Conservation (phyloP, 53 echinoderm and acorn worm genomes). For the Echinometra lucunter region DNA sequence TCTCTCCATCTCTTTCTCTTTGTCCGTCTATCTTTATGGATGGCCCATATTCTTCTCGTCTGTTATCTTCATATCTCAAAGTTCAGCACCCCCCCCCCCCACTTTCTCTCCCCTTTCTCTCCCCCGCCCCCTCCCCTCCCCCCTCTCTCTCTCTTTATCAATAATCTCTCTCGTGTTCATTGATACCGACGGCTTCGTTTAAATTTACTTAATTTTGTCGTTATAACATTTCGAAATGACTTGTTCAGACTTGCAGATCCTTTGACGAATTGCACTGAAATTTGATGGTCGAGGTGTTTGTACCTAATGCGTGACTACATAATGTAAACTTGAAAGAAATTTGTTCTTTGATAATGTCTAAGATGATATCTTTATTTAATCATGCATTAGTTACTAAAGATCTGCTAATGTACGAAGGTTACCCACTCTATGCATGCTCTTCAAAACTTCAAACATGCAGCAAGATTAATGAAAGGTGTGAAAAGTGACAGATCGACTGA, state of each 20-base stretch:
- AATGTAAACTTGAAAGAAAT: neutral
- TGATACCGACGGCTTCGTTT: neutral
- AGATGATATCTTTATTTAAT: neutral
- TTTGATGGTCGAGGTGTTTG: neutral
- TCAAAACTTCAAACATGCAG: neutral
- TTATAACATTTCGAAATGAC: neutral
- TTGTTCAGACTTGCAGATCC: neutral
- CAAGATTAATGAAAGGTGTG: neutral
- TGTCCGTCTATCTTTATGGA: neutral
- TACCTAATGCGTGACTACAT: neutral
- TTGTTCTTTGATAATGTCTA: too few species aligned
- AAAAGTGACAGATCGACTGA: neutral
- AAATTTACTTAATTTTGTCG: neutral
- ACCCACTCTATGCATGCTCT: neutral
- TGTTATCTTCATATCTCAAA: neutral
- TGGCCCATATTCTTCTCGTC: too few species aligned
- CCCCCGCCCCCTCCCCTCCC: neutral
- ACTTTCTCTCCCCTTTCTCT: neutral
- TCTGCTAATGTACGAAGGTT: neutral
- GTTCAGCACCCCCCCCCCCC: neutral
- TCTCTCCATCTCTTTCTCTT: neutral
- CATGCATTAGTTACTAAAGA: neutral
- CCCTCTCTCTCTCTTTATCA: neutral
- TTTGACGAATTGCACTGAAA: neutral
- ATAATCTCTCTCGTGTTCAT: neutral